These are phyloP conservation scores for Lycopodina hypogea DNA, from an alignment of 37 sponge, comb jelly and placozoan genomes.

Conservation along the genomic window DNA sequence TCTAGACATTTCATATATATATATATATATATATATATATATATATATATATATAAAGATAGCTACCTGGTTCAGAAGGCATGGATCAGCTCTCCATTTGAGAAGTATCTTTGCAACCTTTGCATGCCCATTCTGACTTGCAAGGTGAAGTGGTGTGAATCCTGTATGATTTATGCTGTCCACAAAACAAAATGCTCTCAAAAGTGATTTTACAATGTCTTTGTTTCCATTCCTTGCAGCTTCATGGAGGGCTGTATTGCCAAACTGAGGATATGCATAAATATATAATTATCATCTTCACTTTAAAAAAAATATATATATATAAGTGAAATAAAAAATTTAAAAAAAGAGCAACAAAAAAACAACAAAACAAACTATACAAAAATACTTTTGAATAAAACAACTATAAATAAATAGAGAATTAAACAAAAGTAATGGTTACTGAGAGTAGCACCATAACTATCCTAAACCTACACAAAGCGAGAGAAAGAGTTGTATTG, in stretches of 20 bases:
- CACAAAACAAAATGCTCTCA: slow-evolving; percentile 63
- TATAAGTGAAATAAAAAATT: not conserved
- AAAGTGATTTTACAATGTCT: slow-evolving; percentile 68
- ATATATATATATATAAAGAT: too few relatives aligned
- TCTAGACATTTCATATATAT: too few relatives aligned
- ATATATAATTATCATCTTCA: too few relatives aligned
- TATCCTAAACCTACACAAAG: too few relatives aligned
- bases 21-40: too few relatives aligned
- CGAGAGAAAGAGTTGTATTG: too few relatives aligned
- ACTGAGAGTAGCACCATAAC: too few relatives aligned
- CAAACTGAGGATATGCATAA: too few relatives aligned
- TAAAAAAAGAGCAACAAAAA: too few relatives aligned
- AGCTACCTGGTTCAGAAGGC: slow-evolving; percentile 55
- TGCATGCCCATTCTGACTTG: slow-evolving; percentile 71
- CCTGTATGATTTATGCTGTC: slow-evolving; percentile 67
- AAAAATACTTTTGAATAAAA: not conserved
- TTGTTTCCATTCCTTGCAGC: slow-evolving; percentile 73
- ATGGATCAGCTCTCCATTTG: slow-evolving; percentile 65
- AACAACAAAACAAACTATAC: not conserved
- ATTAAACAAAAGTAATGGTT: too few relatives aligned
- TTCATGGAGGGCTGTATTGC: slow-evolving; percentile 79
- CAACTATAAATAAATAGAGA: not conserved
- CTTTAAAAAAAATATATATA: not conserved
- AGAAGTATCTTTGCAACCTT: slow-evolving; percentile 69
- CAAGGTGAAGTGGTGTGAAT: slow-evolving; percentile 69